phyloP scores from a whole-genome alignment of 2,888 invertebrate genomes.

The Melieria crassipennis region DNA sequence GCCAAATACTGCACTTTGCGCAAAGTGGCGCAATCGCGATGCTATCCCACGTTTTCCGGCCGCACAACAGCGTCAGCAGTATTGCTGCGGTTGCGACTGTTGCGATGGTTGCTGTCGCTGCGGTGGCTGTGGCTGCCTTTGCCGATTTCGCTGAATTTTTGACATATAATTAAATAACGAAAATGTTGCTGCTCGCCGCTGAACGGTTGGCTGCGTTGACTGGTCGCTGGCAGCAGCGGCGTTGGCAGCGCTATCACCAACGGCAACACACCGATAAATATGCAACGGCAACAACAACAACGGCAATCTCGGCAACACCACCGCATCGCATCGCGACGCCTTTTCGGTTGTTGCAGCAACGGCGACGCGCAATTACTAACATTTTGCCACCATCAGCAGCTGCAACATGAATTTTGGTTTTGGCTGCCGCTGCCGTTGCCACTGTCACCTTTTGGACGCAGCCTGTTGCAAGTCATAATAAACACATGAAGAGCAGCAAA shows the following conservation, averaged over 20 bases:
- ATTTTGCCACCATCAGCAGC: conserved; percentile 23
- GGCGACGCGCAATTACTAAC: not conserved
- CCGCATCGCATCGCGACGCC: not conserved
- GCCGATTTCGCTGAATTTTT: conserved; percentile 38
- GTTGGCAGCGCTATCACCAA: too few species aligned
- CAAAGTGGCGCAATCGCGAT: too few species aligned
- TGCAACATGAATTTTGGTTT: not conserved
- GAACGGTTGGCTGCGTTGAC: too few species aligned
- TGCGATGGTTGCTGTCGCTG: not conserved
- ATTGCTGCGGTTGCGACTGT: too few species aligned
- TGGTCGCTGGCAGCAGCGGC: too few species aligned
- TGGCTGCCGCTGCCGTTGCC: conserved; percentile 3
- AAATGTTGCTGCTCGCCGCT: not conserved
- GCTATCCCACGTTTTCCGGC: too few species aligned
- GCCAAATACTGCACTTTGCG: too few species aligned
- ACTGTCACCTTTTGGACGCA: not conserved
- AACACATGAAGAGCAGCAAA: not conserved
- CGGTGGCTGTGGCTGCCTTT: not conserved
- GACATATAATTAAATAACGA: conserved; percentile 38
- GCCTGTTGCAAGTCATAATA: not conserved
- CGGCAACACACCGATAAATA: not conserved
- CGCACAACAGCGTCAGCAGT: too few species aligned
- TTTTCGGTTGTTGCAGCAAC: too few species aligned
- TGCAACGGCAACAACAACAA: not conserved
- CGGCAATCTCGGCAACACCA: not conserved